Base-by-base conservation (phyloP, 2,888 invertebrate genomes). In the Sarcophaga subvicina region DNA sequence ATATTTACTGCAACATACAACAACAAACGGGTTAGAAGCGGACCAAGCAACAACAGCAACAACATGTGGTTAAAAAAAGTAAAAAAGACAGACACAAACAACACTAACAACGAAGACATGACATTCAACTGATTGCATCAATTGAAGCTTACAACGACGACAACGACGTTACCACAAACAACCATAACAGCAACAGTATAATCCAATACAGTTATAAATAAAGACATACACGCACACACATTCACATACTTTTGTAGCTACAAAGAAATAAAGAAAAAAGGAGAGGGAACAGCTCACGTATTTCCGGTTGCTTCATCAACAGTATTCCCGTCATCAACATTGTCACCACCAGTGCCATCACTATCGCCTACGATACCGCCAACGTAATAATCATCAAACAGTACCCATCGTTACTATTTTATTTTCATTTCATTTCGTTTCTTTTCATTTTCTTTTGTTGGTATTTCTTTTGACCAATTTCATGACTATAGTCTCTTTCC, bases 81-180 rank as follows among this genome's bases (percentile, higher is more conserved):
- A n/a, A 12, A 37, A 20, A 27, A 71, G 22, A 60, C 49, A 66
- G 54, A 69, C 49, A 22, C 20, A 54, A 67, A 27, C 3, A 59
- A n/a, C n/a, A 77, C 14, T 49, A 49, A 49, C 71, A 66, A 73
- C 75, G 79, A 66, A 71, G 64, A 87, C 87, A 87, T 87, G 87
- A 81, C 87, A 87, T 86, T 88, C 72, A 72, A 86, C 88, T 89
- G 89, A 89, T 89, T 89, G 89, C 86, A 88, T 88, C 88, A 89
- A 88, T 89, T 89, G 86, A 86, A 88, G 88, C 88, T 89, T 77
- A 86, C 84, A 64, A 79, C 62, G 67, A 71, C 70, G 27, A 77
- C 82, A 76, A 76, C 78, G 60, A 76, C 59, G 62, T 54, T 75
- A 83, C 79, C 78, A 83, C 86, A 79, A 76, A 25, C 76, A 86